These are phyloP conservation scores for Danio aesculapii DNA, from an alignment of 2,797 vertebrate genomes.

Conservation along the genomic window DNA sequence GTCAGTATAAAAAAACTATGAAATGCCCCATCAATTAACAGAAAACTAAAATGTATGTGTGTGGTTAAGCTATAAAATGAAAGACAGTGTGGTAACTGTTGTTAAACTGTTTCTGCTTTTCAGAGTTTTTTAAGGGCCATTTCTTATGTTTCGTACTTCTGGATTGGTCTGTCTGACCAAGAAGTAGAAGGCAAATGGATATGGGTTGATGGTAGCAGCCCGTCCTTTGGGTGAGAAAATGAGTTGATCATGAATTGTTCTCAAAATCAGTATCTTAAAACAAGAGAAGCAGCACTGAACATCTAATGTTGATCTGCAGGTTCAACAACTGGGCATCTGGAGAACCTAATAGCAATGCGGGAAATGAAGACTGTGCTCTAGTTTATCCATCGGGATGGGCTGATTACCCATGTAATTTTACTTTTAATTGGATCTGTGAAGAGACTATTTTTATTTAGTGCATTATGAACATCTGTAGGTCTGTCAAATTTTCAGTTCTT, in stretches of 20 bases:
- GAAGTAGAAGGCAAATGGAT: not conserved
- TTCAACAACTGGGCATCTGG: not conserved
- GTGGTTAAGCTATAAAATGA: too few relatives aligned
- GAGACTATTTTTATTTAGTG: not conserved
- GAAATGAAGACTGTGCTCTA: not conserved
- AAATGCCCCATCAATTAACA: too few relatives aligned
- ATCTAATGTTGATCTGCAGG: not conserved
- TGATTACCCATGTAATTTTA: not conserved
- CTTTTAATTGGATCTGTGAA: slow-evolving; percentile 10
- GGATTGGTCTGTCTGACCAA: slow-evolving; percentile 4
- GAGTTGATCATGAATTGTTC: not conserved
- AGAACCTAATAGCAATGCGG: too few relatives aligned
- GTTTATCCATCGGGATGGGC: not conserved
- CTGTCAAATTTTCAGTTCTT: too few relatives aligned
- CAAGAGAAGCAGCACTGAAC: not conserved
- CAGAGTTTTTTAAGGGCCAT: too few relatives aligned
- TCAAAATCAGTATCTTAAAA: not conserved
- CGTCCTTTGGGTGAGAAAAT: not conserved
- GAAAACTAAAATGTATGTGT: too few relatives aligned
- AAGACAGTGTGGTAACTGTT: too few relatives aligned
- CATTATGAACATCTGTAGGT: too few relatives aligned
- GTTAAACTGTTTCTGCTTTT: too few relatives aligned
- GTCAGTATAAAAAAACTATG: too few relatives aligned
- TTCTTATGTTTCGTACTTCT: not conserved
- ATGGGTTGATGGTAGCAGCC: not conserved